A percentile compares a stretch with the other conserved stretches of the same genome.
Conservation (phyloP, 2,113 vertebrate genomes). For the Pipra filicauda region DNA sequence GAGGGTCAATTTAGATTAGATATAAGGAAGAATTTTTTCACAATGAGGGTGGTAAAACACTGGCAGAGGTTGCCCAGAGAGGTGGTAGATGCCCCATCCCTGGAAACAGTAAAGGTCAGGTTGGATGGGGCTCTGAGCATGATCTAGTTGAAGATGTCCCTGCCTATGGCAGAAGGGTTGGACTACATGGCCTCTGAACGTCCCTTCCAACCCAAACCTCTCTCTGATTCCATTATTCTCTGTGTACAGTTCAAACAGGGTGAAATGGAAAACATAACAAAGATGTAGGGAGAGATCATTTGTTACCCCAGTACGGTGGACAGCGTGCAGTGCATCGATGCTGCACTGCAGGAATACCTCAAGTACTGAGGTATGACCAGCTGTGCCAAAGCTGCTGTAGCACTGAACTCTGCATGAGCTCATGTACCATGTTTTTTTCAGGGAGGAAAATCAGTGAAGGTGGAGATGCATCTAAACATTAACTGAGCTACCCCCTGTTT, state of each 20-base stretch:
- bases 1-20: not conserved
- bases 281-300: not conserved
- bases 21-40: not conserved
- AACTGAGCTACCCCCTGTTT: not conserved
- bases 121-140: not conserved
- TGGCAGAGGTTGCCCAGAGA: not conserved
- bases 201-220: not conserved
- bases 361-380: not conserved
- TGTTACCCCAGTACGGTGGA: not conserved
- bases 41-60: not conserved
- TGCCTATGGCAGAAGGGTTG: not conserved
- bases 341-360: not conserved
- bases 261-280: not conserved
- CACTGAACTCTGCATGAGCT: not conserved
- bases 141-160: not conserved
- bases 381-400: not conserved
- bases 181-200: not conserved
- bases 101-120: not conserved
- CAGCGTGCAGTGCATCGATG: not conserved
- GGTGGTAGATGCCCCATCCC: not conserved
- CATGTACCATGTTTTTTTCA: not conserved
- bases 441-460: not conserved
- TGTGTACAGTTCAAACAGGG: not conserved
- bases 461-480: not conserved
- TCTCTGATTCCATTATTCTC: not conserved